phyloP scores from a whole-genome alignment of 2,888 invertebrate species.

The Mesorhabditis spiculigera region DNA sequence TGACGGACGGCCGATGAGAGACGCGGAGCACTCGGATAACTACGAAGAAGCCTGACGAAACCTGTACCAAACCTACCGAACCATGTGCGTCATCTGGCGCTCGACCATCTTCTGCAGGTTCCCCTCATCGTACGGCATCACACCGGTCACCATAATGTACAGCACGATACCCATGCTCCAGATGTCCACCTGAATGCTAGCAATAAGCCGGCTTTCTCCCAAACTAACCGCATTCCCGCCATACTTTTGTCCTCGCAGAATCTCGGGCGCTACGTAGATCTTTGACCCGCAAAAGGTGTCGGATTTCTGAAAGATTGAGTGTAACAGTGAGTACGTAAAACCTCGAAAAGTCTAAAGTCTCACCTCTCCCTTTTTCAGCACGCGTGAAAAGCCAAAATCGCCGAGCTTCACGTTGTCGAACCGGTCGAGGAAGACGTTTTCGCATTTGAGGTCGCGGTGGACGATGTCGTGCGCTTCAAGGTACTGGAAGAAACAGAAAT shows the following conservation, averaged over 20 bases:
- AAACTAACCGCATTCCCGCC: constrained; percentile 49
- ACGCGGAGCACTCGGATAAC: constrained; percentile 22
- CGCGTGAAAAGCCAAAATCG: constrained; percentile 86
- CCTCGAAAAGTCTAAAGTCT: not conserved
- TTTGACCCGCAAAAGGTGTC: constrained; percentile 81
- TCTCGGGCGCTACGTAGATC: constrained; percentile 82
- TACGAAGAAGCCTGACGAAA: constrained; percentile 10
- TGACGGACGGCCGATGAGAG: constrained; percentile 29
- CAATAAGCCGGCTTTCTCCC: not conserved
- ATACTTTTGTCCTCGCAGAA: constrained; percentile 71
- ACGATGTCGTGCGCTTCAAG: constrained; percentile 36
- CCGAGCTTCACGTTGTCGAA: constrained; percentile 78
- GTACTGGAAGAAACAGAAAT: constrained; percentile 26
- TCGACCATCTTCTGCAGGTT: constrained; percentile 36
- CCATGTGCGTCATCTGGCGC: constrained; percentile 24
- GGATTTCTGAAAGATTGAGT: constrained; percentile 62
- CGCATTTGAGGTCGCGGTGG: constrained; percentile 70
- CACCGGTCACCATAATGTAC: constrained; percentile 70
- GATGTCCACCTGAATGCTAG: constrained; percentile 65
- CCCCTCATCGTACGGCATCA: constrained; percentile 50
- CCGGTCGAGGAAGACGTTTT: constrained; percentile 66
- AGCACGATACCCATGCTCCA: constrained; percentile 77
- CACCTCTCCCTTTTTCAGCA: constrained; percentile 40
- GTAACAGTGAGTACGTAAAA: constrained; percentile 37
- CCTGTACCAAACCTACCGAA: constrained; percentile 10